Evolutionary conservation across 2,797 vertebrate genomes (phyloP).

Genomic region (Harpagifer antarcticus): DNA sequence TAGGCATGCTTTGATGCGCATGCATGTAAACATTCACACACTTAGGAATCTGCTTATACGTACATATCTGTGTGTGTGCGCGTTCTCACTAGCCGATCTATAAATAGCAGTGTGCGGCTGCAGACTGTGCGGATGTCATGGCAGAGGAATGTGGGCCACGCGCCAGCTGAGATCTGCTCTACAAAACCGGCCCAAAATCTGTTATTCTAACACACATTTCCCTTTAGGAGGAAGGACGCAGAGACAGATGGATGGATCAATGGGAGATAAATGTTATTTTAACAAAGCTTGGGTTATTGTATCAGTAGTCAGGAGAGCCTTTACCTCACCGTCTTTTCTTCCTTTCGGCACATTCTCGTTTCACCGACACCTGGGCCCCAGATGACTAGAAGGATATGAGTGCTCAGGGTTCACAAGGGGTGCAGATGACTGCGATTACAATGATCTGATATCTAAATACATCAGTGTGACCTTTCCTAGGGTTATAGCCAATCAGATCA

Average conservation of each 20-base stretch:
- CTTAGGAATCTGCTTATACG: conserved; percentile 8
- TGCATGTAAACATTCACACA: background rate
- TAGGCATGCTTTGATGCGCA: no score
- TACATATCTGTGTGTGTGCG: conserved; percentile 3
- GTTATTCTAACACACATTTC: conserved; percentile 75
- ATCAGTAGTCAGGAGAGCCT: conserved; percentile 65
- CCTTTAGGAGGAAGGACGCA: conserved; percentile 35
- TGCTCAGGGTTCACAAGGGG: conserved; percentile 41
- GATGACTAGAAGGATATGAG: conserved; percentile 49
- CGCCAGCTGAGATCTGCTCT: conserved; percentile 76
- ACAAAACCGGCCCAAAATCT: conserved; percentile 70
- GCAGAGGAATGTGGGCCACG: conserved; percentile 80
- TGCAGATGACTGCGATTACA: conserved; percentile 47
- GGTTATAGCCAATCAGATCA: conserved; percentile 39
- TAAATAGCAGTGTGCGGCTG: conserved; percentile 73
- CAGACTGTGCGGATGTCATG: conserved; percentile 74
- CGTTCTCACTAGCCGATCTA: conserved; percentile 58
- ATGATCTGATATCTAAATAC: conserved; percentile 46
- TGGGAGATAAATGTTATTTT: conserved; percentile 61
- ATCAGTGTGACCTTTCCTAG: conserved; percentile 21
- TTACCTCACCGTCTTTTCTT: conserved; percentile 9
- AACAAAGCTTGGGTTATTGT: conserved; percentile 62
- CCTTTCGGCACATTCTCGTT: conserved; percentile 27
- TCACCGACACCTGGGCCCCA: conserved; percentile 68
- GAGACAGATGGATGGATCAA: conserved; percentile 46